Base-by-base conservation (phyloP, 2,888 invertebrate species). In the Agrotis ipsilon region DNA sequence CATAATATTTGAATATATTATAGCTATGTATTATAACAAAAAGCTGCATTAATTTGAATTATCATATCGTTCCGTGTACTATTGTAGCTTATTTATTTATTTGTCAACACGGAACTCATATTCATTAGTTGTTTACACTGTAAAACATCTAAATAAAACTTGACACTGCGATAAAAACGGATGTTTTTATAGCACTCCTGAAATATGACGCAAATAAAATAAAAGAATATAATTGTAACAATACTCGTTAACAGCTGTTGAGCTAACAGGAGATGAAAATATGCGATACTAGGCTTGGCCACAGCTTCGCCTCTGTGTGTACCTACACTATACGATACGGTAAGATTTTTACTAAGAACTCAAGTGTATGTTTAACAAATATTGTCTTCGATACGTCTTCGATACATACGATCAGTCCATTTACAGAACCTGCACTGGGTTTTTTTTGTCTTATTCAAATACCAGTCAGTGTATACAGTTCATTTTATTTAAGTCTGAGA, bases 171-270 rank as follows among this genome's bases (percentile, higher is more conserved):
- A 61, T 52, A 68, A 64, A 71, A 55, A 32, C 51, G 64, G 58
- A 68, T 60, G 55, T 32, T 68, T 59, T 81, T 52, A 77, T 65
- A 54, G 45, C 60, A 39, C n/a, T 18, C 18, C 60, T 60, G 59
- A 81, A 77, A 81, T 72, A 72, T 77, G 60, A 72, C 19, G 49
- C 45, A 59, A 72, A 79, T 81, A 68, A 72, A 81, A 81, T 68
- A 63, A 72, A 77, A 78, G 32, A 65, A 58, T 48, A 59, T 72
- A 81, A 79, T 78, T 81, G 78, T 68, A 63, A 63, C 81, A 77
- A 72, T 72, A 66, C 65, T 77, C 67, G 65, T 63, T 77, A 59
- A 76, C 65, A 65, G 63, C 57, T 81, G 61, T 54, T 48, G 60
- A 51, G 46, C 19, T 18, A 45, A 77, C 75, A 76, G 57, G 45